These are phyloP conservation scores for Heliangelus exortis DNA, from an alignment of 2,797 vertebrate genomes.

Conservation along the genomic window DNA sequence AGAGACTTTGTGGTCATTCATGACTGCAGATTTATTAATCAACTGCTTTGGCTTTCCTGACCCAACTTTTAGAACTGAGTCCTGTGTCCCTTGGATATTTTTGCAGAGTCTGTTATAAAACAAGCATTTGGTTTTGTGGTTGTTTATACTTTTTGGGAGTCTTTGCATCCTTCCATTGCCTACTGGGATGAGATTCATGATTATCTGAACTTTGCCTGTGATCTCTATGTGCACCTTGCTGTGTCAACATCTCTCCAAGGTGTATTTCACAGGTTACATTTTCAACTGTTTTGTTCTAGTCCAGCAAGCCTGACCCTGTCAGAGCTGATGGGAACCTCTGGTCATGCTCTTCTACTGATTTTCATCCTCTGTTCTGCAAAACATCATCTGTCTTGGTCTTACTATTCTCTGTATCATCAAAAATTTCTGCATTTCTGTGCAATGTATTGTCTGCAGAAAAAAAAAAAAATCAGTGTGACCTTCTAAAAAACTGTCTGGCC, in stretches of 20 bases:
- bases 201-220: constrained; percentile 31
- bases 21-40: rapidly evolving
- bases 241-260: constrained; percentile 43
- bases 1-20: background rate
- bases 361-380: background rate
- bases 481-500: background rate
- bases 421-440: constrained; percentile 9
- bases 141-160: background rate
- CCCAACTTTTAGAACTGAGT: background rate
- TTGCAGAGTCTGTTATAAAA: background rate
- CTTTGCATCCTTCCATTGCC: background rate
- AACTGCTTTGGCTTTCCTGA: background rate
- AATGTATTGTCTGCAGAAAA: background rate
- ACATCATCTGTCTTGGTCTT: constrained; percentile 14
- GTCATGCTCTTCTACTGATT: background rate
- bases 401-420: constrained; percentile 21
- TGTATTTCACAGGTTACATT: constrained; percentile 25
- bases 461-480: background rate
- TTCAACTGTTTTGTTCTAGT: constrained; percentile 7
- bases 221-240: constrained; percentile 21
- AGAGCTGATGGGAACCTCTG: constrained; percentile 3
- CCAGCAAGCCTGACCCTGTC: constrained; percentile 17
- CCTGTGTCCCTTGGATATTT: background rate
- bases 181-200: background rate
- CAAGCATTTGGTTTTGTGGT: background rate